phyloP scores from a whole-genome alignment of 2,113 vertebrate genomes.

The Tricholaema leucomelas region DNA sequence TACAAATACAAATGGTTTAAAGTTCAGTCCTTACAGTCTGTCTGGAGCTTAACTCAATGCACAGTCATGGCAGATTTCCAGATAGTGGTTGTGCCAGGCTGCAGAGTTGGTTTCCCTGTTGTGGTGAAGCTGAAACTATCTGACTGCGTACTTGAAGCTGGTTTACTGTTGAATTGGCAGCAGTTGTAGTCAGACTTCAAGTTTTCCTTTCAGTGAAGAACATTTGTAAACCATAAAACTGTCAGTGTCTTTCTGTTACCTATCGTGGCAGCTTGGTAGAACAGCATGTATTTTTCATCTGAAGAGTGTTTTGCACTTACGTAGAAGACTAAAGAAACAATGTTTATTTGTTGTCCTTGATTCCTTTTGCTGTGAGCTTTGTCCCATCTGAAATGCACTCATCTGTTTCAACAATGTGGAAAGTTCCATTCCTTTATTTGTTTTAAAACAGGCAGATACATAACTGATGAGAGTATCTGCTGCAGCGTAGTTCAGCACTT shows the following conservation, averaged over 20 bases:
- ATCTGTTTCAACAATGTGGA: background rate
- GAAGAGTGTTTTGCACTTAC: background rate
- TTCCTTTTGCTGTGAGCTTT: background rate
- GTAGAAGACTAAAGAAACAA: background rate
- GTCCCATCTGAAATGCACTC: background rate
- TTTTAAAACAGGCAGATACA: background rate
- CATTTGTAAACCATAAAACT: constrained; percentile 23
- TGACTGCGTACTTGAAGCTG: constrained; percentile 12
- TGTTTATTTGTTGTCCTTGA: constrained; percentile 5
- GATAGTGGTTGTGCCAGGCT: constrained; percentile 35
- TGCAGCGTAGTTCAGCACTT: background rate
- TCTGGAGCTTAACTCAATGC: constrained; percentile 57
- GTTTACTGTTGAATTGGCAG: constrained; percentile 47
- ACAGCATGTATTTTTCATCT: constrained; percentile 7
- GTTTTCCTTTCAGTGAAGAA: constrained; percentile 38
- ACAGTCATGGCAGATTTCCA: constrained; percentile 48
- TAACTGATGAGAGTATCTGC: background rate
- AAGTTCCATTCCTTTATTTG: background rate
- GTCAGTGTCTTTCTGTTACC: constrained; percentile 10
- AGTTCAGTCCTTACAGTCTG: constrained; percentile 47
- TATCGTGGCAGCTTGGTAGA: background rate
- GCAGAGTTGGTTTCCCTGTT: constrained; percentile 20
- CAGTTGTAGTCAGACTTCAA: constrained; percentile 19
- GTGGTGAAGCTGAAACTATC: constrained; percentile 41
- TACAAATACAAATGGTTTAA: constrained; percentile 60